Percentiles rank a stretch among this genome's conserved stretches.
Evolutionary conservation across 1,140 invertebrate genomes (phyloP).

Genomic region (Diorhabda carinulata): DNA sequence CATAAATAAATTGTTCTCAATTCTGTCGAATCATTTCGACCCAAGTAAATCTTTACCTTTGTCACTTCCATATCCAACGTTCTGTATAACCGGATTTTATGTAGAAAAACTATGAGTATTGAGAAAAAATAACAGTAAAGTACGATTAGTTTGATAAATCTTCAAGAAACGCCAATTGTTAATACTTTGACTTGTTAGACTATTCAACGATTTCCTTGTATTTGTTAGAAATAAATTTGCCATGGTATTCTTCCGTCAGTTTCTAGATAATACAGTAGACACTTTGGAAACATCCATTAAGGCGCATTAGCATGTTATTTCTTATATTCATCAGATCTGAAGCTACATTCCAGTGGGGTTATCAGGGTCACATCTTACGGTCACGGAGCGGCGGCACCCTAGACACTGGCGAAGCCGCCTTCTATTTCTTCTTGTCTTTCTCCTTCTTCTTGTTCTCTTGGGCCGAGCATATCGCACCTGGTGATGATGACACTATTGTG

Average conservation of each 20-base stretch:
- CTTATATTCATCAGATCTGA: slow-evolving; percentile 27
- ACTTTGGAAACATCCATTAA: slow-evolving; percentile 20
- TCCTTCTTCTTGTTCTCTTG: background rate
- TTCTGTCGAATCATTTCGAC: too few relatives aligned
- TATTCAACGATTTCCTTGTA: slow-evolving; percentile 2
- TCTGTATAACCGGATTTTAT: too few relatives aligned
- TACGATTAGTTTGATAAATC: background rate
- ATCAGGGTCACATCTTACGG: slow-evolving; percentile 25
- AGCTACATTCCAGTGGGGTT: slow-evolving; percentile 22
- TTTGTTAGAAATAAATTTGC: slow-evolving; percentile 3
- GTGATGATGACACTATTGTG: background rate
- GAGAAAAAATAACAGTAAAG: too few relatives aligned
- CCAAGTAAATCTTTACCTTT: too few relatives aligned
- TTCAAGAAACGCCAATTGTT: background rate
- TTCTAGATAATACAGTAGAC: slow-evolving; percentile 15
- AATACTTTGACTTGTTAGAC: background rate
- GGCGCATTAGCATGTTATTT: slow-evolving; percentile 25
- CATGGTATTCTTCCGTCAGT: slow-evolving; percentile 11
- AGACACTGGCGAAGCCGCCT: slow-evolving; percentile 3
- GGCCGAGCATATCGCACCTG: background rate
- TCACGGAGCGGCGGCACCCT: slow-evolving; percentile 20
- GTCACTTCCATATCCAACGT: too few relatives aligned
- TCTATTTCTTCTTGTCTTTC: background rate
- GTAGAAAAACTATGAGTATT: too few relatives aligned
- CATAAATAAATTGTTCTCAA: too few relatives aligned